These are phyloP conservation scores for Caerostris darwini DNA, from an alignment of 1,140 invertebrate genomes.

Conservation along the genomic window DNA sequence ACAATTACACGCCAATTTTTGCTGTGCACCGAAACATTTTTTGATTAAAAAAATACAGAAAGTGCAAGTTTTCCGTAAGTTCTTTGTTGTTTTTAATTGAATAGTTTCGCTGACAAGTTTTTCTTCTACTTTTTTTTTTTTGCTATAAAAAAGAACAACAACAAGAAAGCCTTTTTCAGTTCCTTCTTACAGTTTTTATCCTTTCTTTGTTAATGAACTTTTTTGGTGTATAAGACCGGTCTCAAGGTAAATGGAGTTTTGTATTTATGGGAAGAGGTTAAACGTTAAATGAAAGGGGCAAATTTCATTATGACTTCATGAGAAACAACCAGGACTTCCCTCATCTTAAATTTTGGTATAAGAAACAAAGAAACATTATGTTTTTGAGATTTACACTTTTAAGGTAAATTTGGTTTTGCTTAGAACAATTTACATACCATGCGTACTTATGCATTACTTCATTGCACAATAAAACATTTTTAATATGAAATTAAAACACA, in stretches of 20 bases:
- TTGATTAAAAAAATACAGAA: neutral
- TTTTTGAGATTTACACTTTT: too few relatives aligned
- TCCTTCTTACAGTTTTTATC: constrained; percentile 29
- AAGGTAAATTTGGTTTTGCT: too few relatives aligned
- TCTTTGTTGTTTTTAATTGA: constrained; percentile 73
- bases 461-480: too few relatives aligned
- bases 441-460: too few relatives aligned
- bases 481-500: too few relatives aligned
- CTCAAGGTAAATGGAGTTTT: constrained; percentile 24
- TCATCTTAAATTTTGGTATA: neutral
- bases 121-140: constrained; percentile 25
- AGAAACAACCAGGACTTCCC: neutral
- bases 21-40: neutral
- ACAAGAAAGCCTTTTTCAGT: neutral
- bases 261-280: constrained; percentile 17
- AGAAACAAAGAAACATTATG: too few relatives aligned
- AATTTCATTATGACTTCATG: neutral
- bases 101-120: constrained; percentile 73
- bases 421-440: too few relatives aligned
- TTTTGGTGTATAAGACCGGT: neutral
- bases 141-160: neutral
- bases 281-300: neutral
- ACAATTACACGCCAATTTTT: constrained; percentile 71
- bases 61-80: constrained; percentile 21
- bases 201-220: constrained; percentile 38